Conservation (phyloP, 2,113 vertebrate species). For the Zosterops lateralis region DNA sequence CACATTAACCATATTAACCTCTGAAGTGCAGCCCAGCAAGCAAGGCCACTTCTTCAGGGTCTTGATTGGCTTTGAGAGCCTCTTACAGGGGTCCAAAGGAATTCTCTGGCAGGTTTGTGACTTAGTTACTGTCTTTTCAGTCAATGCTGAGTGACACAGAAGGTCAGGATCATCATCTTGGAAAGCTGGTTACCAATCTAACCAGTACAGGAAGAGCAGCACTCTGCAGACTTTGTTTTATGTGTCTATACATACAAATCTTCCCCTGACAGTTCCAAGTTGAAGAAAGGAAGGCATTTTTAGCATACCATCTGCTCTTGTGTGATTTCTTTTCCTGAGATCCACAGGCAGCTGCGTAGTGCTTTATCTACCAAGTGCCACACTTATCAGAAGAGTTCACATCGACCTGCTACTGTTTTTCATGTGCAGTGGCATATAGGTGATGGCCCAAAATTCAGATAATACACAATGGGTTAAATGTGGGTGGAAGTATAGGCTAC, state of each 20-base stretch:
- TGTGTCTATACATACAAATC: neutral
- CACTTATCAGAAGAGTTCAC: neutral
- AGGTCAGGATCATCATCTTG: neutral
- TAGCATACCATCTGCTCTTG: neutral
- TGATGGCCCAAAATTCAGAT: neutral
- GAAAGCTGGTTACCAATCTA: neutral
- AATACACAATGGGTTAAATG: neutral
- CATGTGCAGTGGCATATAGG: neutral
- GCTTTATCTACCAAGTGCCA: neutral
- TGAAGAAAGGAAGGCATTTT: neutral
- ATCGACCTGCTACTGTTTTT: neutral
- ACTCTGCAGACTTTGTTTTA: neutral
- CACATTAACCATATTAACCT: neutral
- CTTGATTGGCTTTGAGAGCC: neutral
- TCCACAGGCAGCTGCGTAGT: neutral
- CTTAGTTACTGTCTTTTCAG: neutral
- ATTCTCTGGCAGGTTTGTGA: neutral
- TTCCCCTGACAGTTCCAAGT: neutral
- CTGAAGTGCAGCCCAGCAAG: neutral
- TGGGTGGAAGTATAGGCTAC: neutral
- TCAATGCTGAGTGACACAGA: neutral
- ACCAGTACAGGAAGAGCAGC: neutral
- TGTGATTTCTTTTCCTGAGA: neutral
- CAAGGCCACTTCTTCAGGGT: neutral
- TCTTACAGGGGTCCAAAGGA: neutral